These are phyloP conservation scores for Atta texana DNA, from an alignment of 1,140 invertebrate genomes.

Conservation along the genomic window DNA sequence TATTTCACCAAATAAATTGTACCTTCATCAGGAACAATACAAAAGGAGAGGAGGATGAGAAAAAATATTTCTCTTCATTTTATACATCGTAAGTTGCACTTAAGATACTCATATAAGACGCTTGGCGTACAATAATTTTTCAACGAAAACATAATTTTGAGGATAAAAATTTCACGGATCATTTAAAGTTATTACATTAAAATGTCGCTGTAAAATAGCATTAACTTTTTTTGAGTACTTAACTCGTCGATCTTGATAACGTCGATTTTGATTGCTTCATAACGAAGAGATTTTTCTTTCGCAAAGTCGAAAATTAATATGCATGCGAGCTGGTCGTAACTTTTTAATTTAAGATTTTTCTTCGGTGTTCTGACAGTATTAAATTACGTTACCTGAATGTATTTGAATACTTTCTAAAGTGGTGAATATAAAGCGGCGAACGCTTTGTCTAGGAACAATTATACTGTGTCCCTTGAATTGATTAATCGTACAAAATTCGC, in stretches of 20 bases:
- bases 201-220: neutral
- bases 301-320: slow-evolving; percentile 16
- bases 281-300: slow-evolving; percentile 8
- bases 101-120: neutral
- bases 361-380: neutral
- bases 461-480: neutral
- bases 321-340: slow-evolving; percentile 8
- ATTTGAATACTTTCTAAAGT: slow-evolving; percentile 38
- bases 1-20: neutral
- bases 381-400: slow-evolving; percentile 7
- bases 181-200: neutral
- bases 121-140: slow-evolving; percentile 2
- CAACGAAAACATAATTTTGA: neutral
- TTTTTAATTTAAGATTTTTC: slow-evolving; percentile 53
- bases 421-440: neutral
- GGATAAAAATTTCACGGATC: neutral
- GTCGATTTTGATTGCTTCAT: neutral
- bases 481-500: slow-evolving; percentile 37
- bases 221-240: neutral
- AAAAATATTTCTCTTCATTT: slow-evolving; percentile 3
- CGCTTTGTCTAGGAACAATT: neutral
- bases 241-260: neutral
- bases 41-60: neutral
- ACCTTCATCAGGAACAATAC: neutral
- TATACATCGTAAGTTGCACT: neutral